Conservation (phyloP, 2,888 invertebrate genomes). For the Noctua janthina region DNA sequence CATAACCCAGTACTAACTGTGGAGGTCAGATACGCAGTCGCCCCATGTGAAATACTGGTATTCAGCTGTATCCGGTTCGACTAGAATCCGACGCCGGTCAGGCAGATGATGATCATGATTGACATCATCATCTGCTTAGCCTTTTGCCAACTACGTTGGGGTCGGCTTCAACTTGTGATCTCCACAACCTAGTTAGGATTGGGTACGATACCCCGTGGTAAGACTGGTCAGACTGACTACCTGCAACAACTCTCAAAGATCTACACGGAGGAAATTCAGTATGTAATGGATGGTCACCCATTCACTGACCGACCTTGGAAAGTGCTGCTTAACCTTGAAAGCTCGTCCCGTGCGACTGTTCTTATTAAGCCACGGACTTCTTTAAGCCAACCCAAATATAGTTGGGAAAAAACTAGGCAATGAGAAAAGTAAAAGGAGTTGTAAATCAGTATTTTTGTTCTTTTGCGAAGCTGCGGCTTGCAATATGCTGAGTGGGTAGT, state of each 20-base stretch:
- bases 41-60: not conserved
- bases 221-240: not conserved
- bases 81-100: not conserved
- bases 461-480: constrained; percentile 70
- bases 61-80: not conserved
- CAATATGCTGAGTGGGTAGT: constrained; percentile 81
- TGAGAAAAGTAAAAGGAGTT: constrained; percentile 37
- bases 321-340: not conserved
- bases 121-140: not conserved
- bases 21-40: not conserved
- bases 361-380: not conserved
- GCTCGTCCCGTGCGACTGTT: not conserved
- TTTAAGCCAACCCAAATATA: not conserved
- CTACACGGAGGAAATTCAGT: not conserved
- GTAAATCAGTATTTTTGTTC: constrained; percentile 70
- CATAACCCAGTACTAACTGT: not conserved
- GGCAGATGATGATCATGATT: too few relatives aligned
- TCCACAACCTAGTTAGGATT: not conserved
- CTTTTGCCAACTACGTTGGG: not conserved
- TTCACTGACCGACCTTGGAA: not conserved
- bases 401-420: not conserved
- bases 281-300: not conserved
- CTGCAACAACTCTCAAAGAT: not conserved
- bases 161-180: not conserved
- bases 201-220: not conserved